phyloP scores from a whole-genome alignment of 2,113 vertebrate genomes.

The Uria lomvia region DNA sequence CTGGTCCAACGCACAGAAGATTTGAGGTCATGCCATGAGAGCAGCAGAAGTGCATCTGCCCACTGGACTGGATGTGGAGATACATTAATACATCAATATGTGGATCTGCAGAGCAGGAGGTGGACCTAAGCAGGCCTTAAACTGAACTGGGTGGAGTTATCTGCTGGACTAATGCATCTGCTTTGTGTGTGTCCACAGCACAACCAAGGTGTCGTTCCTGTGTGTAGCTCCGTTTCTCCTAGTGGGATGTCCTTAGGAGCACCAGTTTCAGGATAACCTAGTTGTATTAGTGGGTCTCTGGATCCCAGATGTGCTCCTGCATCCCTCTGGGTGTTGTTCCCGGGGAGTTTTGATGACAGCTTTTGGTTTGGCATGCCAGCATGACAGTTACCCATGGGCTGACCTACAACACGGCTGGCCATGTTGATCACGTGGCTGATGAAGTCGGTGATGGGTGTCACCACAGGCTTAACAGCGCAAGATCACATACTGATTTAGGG shows the following conservation, averaged over 20 bases:
- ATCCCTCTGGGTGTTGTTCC: neutral
- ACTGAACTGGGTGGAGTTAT: neutral
- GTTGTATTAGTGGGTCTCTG: neutral
- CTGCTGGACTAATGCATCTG: rapidly evolving
- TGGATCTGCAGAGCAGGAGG: neutral
- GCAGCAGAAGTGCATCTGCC: neutral
- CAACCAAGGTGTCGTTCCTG: rapidly evolving
- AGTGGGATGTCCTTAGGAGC: neutral
- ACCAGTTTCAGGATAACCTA: neutral
- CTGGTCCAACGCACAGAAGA: neutral
- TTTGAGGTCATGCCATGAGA: neutral
- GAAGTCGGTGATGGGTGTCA: neutral
- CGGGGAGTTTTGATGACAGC: neutral
- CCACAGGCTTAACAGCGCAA: neutral
- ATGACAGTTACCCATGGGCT: neutral
- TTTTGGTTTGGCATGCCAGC: neutral
- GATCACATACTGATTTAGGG: neutral
- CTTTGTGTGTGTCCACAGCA: neutral
- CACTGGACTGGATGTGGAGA: neutral
- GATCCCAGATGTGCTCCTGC: neutral
- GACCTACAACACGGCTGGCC: neutral
- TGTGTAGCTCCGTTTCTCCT: neutral
- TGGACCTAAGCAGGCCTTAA: neutral
- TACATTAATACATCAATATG: rapidly evolving
- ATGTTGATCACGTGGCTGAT: rapidly evolving